Evolutionary conservation across 2,888 invertebrate species (phyloP).

Genomic region (Glomeris marginata): DNA sequence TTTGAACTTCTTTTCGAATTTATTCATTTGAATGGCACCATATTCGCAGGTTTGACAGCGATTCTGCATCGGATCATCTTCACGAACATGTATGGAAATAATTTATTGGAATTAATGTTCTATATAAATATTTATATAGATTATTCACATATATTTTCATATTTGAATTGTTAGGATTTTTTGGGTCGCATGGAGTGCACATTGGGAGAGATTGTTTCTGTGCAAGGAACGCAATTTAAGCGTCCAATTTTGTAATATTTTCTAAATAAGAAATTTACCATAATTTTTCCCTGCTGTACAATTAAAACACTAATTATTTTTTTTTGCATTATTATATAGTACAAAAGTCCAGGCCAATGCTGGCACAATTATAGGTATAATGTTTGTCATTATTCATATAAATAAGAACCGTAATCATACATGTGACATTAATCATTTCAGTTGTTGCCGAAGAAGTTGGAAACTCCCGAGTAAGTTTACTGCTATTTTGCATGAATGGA

Average conservation of each 20-base stretch:
- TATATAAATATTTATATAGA: too few relatives aligned
- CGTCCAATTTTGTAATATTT: constrained; percentile 3
- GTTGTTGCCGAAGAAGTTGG: background rate
- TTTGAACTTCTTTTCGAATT: background rate
- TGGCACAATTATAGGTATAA: too few relatives aligned
- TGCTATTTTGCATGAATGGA: background rate
- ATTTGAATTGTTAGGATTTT: constrained; percentile 22
- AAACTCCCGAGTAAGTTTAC: background rate
- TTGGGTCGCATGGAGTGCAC: constrained; percentile 34
- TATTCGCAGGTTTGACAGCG: constrained; percentile 14
- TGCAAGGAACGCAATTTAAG: constrained; percentile 16
- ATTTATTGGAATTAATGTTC: too few relatives aligned
- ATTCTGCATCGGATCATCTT: constrained; percentile 2
- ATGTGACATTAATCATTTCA: background rate
- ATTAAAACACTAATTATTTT: too few relatives aligned
- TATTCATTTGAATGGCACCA: too few relatives aligned
- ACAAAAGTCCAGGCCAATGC: too few relatives aligned
- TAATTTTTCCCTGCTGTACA: too few relatives aligned
- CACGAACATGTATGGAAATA: constrained; percentile 8
- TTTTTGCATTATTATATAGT: too few relatives aligned
- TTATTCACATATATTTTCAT: constrained; percentile 1
- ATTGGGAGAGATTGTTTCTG: constrained; percentile 35
- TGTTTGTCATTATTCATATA: too few relatives aligned
- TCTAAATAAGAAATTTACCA: too few relatives aligned
- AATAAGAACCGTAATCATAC: background rate